Conservation (phyloP, 2,113 vertebrate species). For the Peromyscus leucopus region DNA sequence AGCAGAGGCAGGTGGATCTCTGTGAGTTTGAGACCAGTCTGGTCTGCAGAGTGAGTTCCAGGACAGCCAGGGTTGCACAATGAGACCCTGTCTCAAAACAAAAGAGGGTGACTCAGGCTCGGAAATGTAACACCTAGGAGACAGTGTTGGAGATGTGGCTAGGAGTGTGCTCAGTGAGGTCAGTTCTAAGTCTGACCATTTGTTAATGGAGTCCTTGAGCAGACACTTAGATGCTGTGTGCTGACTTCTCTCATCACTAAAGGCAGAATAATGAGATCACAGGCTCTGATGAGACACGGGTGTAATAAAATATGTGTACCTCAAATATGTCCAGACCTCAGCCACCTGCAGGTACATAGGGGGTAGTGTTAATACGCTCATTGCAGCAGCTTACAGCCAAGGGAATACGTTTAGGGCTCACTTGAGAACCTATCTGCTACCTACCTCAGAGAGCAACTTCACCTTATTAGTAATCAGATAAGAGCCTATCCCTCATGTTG, state of each 20-base stretch:
- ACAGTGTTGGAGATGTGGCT: not conserved
- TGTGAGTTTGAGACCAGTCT: not conserved
- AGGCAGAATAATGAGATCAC: not conserved
- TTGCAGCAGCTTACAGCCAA: not conserved
- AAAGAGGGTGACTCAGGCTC: not conserved
- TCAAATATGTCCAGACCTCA: not conserved
- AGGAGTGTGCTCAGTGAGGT: not conserved
- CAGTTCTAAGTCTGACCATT: not conserved
- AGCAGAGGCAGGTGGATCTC: not conserved
- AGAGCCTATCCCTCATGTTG: not conserved
- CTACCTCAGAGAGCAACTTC: not conserved
- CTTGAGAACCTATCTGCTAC: not conserved
- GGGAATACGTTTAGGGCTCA: not conserved
- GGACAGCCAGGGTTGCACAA: not conserved
- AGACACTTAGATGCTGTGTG: not conserved
- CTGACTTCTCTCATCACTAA: slow-evolving; percentile 6
- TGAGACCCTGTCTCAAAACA: not conserved
- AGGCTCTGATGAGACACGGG: not conserved
- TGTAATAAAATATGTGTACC: not conserved
- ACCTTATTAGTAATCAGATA: not conserved
- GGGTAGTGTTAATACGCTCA: too few species aligned
- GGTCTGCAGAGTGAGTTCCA: not conserved
- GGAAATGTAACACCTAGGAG: not conserved
- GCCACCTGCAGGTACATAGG: not conserved
- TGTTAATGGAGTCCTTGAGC: not conserved